phyloP scores from a whole-genome alignment of 2,113 vertebrate genomes.

The Mola mola region DNA sequence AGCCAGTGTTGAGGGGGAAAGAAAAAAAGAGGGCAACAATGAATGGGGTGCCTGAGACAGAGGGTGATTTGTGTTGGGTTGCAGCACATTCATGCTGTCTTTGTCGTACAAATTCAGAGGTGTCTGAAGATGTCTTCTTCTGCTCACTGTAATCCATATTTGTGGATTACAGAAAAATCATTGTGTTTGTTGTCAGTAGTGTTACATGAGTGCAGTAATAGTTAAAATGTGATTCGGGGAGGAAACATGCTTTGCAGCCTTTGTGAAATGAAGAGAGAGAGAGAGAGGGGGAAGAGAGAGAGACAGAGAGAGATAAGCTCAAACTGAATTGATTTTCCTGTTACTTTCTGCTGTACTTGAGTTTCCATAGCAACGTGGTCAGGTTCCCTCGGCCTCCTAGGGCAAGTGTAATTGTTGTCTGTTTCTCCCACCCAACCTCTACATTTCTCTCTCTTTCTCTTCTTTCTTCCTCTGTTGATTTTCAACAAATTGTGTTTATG shows the following conservation, averaged over 20 bases:
- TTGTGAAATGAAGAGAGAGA: constrained; percentile 69
- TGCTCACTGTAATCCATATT: constrained; percentile 32
- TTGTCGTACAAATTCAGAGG: constrained; percentile 46
- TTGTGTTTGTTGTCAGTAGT: constrained; percentile 44
- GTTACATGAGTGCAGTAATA: constrained; percentile 49
- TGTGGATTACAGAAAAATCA: constrained; percentile 40
- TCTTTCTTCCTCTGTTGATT: constrained; percentile 25
- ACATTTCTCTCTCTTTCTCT: constrained; percentile 33
- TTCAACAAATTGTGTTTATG: constrained; percentile 25
- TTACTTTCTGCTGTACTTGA: constrained; percentile 84
- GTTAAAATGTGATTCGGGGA: constrained; percentile 64
- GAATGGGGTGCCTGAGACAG: constrained; percentile 45
- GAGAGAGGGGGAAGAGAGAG: constrained; percentile 53
- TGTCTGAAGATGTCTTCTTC: constrained; percentile 30
- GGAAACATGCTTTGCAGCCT: constrained; percentile 64
- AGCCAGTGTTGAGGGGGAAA: constrained; percentile 35
- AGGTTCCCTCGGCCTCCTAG: constrained; percentile 83
- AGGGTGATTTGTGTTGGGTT: constrained; percentile 59
- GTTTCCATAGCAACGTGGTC: constrained; percentile 86
- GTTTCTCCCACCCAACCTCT: constrained; percentile 76
- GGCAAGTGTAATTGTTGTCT: constrained; percentile 85
- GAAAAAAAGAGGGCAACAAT: constrained; percentile 55
- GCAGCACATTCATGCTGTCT: constrained; percentile 19
- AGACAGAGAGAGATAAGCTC: constrained; percentile 69
- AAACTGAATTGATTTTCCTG: constrained; percentile 84